A percentile compares a stretch with the other conserved stretches of the same genome.
These are phyloP conservation scores for Odobenus rosmarus DNA, from an alignment of 2,113 vertebrate species.

Conservation along the genomic window DNA sequence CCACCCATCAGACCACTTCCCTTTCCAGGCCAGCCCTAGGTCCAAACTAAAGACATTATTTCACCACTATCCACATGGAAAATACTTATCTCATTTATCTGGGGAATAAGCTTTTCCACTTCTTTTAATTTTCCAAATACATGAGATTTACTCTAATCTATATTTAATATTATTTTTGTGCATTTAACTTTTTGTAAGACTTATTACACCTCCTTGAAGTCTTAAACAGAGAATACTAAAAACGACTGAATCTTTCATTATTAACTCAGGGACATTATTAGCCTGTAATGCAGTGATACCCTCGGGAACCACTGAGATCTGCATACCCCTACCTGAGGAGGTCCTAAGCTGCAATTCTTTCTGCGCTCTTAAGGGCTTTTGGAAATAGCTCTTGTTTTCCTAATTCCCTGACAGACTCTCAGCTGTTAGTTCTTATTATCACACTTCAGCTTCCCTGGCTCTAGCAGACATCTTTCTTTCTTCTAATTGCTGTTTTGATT, in stretches of 20 bases:
- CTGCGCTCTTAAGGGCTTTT: not conserved
- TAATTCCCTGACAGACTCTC: conserved; percentile 49
- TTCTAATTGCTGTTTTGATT: conserved; percentile 20
- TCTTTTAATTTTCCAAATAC: conserved; percentile 16
- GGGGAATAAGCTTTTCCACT: not conserved
- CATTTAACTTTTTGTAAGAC: not conserved
- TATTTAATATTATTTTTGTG: not conserved
- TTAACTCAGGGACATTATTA: conserved; percentile 4
- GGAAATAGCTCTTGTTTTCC: conserved; percentile 3
- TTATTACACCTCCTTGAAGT: not conserved
- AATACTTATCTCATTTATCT: not conserved
- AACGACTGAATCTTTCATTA: conserved; percentile 20
- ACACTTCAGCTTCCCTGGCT: not conserved
- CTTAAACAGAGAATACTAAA: conserved; percentile 27
- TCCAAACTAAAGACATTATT: not conserved
- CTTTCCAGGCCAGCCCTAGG: not conserved
- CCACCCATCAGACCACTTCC: not conserved
- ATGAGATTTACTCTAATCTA: conserved; percentile 18
- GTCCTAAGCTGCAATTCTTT: not conserved
- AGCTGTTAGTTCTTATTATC: conserved; percentile 1
- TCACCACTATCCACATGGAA: not conserved
- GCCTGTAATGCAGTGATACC: not conserved
- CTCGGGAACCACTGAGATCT: not conserved
- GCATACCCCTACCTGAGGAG: not conserved
- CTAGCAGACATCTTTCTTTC: not conserved